Base-by-base conservation (phyloP, 2,888 invertebrate genomes). In the Aphrophora alni region DNA sequence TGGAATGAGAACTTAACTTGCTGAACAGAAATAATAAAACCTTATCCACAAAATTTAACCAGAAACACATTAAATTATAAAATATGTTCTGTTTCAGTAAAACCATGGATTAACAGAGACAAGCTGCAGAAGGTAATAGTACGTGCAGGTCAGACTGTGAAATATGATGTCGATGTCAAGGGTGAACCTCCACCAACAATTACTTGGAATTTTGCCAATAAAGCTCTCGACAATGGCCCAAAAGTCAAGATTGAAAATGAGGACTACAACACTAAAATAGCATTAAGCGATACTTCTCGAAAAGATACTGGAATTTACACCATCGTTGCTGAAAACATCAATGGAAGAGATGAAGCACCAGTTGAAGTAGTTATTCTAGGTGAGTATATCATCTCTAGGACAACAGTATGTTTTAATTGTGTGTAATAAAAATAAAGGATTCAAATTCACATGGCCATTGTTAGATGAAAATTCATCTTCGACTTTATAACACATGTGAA, bases 171-270 rank as follows among this genome's bases (percentile, higher is more conserved):
- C 2, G 97, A 98, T 88, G 95, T 98, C 85, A 94, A 95, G 87
- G 99, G 99, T 87, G 99, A 99, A 90, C 99, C 99, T 75, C 95
- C 97, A 86, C 99, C 99, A 89, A 94, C 93, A 84, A 92, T 95
- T 85, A 94, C 93, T 7, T 97, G 97, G 97, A 92, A 91, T 83
- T 92, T 94, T 85, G 92, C 90, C 73, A 91, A 90, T 84, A 89
- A 92, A 89, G 91, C 92, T 82, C 88, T 97, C 80, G 93, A 94
- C 86, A 92, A 91, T 28, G 91, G 91, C 74, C 91, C 92, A 10
- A 92, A 92, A 77, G 87, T 93, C 5, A 95, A 95, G 86, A 93
- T 98, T 84, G 95, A 96, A 86, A 95, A 95, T 88, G 96, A 96
- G 88, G 96, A 98, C 87, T 96, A 98, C 89, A 95, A 96, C 87